Base-by-base conservation (phyloP, 1,140 invertebrate genomes). In the Branchinecta lynchi region DNA sequence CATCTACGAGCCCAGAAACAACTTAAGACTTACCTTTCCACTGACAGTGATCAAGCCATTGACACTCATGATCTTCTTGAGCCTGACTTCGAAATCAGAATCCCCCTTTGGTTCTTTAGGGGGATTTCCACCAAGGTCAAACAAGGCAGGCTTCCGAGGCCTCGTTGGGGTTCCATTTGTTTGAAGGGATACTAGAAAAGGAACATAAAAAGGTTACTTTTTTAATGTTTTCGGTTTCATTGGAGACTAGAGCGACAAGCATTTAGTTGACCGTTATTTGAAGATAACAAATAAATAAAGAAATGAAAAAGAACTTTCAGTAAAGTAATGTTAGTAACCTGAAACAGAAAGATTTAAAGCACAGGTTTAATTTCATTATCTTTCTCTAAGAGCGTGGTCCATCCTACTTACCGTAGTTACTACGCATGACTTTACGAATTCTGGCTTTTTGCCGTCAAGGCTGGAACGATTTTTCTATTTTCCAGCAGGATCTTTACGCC, bases 1-100 rank as follows among this genome's bases (percentile, higher is more conserved):
- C 21, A 17, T 65, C 7, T 65, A 65, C 17, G 17, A 17, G 17
- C 12, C 32, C 32, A 20, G 20, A 68, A 68, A 44, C 45, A 70
- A 21, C 15, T 12, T 70, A 65, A 67, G 3, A 45, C 66, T 45
- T 76, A 83, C 81, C 73, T 78, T 76, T 51, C 87, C 88, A 75
- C 90, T 84, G 69, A 95, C 88, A 72, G 84, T 92, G 45, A 96
- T 78, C 72, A 92, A 87, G 66, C 92, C 92, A 76, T 88, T 92
- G 79, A 87, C 86, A 78, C 88, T 84, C 80, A 85, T 87, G 21
- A 90, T 89, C 76, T 90, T 88, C 72, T 86, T 83, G 74, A 90
- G 83, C 75, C 87, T 87, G 44, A 82, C 81, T 74, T 89, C 87
- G 72, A 86, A 84, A 77, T 87, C 84, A 65, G 80, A 66, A 74